Base-by-base conservation (phyloP, 2,888 invertebrate species). In the Cyaniris semiargus region DNA sequence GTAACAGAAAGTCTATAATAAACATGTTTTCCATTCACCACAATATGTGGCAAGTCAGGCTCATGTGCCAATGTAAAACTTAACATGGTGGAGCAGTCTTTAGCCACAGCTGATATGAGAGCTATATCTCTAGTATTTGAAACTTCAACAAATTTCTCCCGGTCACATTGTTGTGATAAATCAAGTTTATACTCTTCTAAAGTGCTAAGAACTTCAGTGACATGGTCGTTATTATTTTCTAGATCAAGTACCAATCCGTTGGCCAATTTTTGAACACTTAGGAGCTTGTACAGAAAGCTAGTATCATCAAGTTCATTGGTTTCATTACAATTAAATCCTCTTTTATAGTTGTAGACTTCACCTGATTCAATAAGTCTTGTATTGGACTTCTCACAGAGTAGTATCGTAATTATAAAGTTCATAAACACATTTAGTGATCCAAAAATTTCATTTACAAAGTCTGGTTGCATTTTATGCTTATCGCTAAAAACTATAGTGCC, bases 1-100 rank as follows among this genome's bases (percentile, higher is more conserved):
- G 96, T 95, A 0, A 96, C 90, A 71, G 95, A 94, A 34, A 96
- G 86, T 82, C 94, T 94, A 79, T 94, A 95, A 53, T 92, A 89
- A 82, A 95, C 89, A 79, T 84, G 88, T 48, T 84, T 82, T 70
- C 89, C 88, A 74, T 86, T 86, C 76, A 94, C 79, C 80, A 87
- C 80, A 44, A 90, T 82, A 76, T 77, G 84, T n/a, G 86, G 84
- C 38, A 80, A 80, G n/a, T 83, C 81, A 78, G 86, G 83, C 76
- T 84, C 79, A 76, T 76, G 80, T 58, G 84, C 79, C 78, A 83
- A 78, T 77, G 88, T 82, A 80, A 96, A 93, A 76, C 95, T 93
- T 76, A 96, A 92, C 95, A 96, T 96, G 38, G 96, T 93, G 0
- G 96, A 96, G 83, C 96, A 96, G 84, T 96, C 96, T 86, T 95